phyloP scores from a whole-genome alignment of 2,113 vertebrate species.

The Balaeniceps rex region DNA sequence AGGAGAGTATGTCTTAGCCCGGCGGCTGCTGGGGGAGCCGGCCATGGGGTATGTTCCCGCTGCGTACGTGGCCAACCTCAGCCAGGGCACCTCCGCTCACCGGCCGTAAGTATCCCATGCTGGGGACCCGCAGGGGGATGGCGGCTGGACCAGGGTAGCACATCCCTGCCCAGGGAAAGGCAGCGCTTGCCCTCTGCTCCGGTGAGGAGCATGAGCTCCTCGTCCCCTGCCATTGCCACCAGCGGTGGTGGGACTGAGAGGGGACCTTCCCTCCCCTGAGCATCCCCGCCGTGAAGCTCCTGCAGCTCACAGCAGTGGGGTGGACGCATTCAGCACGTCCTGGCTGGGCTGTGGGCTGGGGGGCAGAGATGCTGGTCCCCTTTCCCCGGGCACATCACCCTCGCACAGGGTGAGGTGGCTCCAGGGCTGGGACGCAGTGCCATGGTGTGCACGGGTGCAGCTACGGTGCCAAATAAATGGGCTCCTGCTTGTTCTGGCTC shows the following conservation, averaged over 20 bases:
- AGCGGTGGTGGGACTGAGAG: background rate
- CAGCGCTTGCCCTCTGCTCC: fast-evolving
- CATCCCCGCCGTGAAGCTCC: background rate
- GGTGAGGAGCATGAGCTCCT: fast-evolving
- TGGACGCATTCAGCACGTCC: background rate
- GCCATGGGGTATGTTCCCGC: conserved; percentile 84
- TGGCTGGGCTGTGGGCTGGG: background rate
- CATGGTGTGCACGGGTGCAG: background rate
- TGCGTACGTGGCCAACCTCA: conserved; percentile 80
- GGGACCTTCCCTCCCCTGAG: background rate
- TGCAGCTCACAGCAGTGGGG: background rate
- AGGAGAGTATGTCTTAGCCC: conserved; percentile 82
- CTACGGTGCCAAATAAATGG: fast-evolving
- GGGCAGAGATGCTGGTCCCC: background rate
- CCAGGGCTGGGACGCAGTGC: background rate
- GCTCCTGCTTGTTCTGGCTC: background rate
- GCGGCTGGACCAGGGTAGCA: background rate
- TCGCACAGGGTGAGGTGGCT: background rate
- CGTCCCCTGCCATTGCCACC: background rate
- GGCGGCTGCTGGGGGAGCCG: conserved; percentile 79
- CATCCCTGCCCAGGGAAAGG: background rate
- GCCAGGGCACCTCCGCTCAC: conserved; percentile 78
- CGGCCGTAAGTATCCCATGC: conserved; percentile 77
- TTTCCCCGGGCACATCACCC: fast-evolving
- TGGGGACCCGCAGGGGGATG: fast-evolving